Evolutionary conservation across 2,113 vertebrate genomes (phyloP).

Genomic region (Eurypyga helias): DNA sequence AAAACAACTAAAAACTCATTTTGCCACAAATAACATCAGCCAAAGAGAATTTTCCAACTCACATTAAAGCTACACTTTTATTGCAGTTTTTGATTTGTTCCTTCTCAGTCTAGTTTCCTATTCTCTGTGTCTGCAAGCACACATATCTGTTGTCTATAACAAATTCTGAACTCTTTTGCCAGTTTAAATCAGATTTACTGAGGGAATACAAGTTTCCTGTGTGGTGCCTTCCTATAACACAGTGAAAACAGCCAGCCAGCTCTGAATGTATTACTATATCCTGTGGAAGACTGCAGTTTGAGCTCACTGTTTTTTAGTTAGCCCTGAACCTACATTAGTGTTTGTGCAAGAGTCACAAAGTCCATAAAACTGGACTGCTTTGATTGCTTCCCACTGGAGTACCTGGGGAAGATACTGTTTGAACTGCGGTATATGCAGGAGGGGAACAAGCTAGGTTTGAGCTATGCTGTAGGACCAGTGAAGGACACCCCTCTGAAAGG

Average conservation of each 20-base stretch:
- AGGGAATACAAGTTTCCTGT: background rate
- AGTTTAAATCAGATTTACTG: background rate
- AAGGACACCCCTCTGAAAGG: background rate
- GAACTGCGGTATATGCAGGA: background rate
- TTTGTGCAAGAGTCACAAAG: background rate
- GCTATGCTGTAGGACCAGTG: background rate
- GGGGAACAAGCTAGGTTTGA: background rate
- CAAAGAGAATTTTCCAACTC: background rate
- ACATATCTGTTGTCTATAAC: background rate
- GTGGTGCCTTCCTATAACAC: background rate
- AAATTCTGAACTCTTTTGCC: background rate
- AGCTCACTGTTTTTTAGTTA: background rate
- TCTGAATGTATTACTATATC: background rate
- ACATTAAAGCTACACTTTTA: background rate
- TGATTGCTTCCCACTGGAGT: background rate
- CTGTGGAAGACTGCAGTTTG: background rate
- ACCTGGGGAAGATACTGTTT: background rate
- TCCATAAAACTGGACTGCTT: background rate
- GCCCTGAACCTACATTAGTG: background rate
- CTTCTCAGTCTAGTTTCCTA: background rate
- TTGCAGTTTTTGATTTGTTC: background rate
- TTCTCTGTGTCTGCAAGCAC: background rate
- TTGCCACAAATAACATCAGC: background rate
- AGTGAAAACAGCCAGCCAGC: background rate
- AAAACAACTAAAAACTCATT: background rate